Percentiles rank a stretch among this genome's conserved stretches.
Evolutionary conservation across 2,888 invertebrate species (phyloP).

Genomic region (Pterostichus niger): DNA sequence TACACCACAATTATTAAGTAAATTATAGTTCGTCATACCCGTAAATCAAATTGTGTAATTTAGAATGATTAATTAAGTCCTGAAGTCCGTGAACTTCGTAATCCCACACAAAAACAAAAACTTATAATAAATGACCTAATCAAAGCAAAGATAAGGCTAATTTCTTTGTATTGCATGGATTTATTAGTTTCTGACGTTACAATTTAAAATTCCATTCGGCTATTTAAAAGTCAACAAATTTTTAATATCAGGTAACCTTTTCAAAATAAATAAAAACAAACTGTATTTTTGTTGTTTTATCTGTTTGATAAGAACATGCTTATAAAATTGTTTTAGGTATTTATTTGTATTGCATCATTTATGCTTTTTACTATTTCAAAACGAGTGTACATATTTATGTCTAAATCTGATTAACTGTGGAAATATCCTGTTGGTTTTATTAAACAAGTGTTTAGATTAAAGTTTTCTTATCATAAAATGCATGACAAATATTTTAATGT

Average conservation of each 20-base stretch:
- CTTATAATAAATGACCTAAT: slow-evolving; percentile 1
- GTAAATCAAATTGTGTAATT: slow-evolving; percentile 42
- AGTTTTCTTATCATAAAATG: too few relatives aligned
- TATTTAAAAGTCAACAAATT: slow-evolving; percentile 4
- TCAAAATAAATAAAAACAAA: slow-evolving; percentile 24
- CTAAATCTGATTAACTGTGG: not conserved
- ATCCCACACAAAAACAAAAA: slow-evolving; percentile 22
- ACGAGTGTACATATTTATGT: not conserved
- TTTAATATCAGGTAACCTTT: slow-evolving; percentile 1
- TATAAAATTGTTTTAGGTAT: slow-evolving; percentile 4
- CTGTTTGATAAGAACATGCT: slow-evolving; percentile 4
- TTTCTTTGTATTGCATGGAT: slow-evolving; percentile 2
- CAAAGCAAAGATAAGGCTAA: not conserved
- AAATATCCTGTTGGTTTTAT: not conserved
- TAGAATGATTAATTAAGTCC: slow-evolving; percentile 25
- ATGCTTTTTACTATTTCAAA: not conserved
- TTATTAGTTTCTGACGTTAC: slow-evolving; percentile 9
- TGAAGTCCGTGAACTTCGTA: slow-evolving; percentile 35
- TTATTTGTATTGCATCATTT: slow-evolving; percentile 27
- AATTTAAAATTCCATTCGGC: not conserved
- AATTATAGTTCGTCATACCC: slow-evolving; percentile 25
- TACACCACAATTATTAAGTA: not conserved
- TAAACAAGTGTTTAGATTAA: slow-evolving; percentile 4
- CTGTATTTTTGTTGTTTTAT: slow-evolving; percentile 7
- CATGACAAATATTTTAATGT: too few relatives aligned